Percentiles rank a stretch among this genome's conserved stretches.
These are phyloP conservation scores for Watsonalla binaria DNA, from an alignment of 2,888 invertebrate species.

Conservation along the genomic window DNA sequence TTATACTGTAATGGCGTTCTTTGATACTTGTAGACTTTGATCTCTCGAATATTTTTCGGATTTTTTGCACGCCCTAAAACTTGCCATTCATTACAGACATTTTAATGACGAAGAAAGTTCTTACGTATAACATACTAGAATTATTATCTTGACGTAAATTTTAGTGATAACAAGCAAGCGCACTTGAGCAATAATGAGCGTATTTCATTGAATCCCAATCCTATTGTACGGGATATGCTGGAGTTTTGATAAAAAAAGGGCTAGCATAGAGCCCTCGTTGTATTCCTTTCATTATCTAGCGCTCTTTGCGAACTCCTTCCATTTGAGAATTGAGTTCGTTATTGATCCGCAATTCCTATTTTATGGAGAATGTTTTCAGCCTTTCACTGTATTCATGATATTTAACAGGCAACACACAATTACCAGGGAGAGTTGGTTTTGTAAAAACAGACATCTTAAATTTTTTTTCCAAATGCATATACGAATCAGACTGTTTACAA, in stretches of 20 bases:
- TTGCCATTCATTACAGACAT: not conserved
- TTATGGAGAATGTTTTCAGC: slow-evolving; percentile 2
- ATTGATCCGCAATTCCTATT: slow-evolving; percentile 18
- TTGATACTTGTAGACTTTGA: not conserved
- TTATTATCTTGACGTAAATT: slow-evolving; percentile 1
- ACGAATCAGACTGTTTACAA: too few species aligned
- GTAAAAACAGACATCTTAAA: not conserved
- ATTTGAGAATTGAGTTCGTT: slow-evolving; percentile 26
- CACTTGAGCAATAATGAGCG: slow-evolving; percentile 33
- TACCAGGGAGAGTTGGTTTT: not conserved
- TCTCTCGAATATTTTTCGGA: not conserved
- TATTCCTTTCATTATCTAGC: slow-evolving; percentile 29
- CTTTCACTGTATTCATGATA: not conserved
- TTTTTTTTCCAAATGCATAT: not conserved
- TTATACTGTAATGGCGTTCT: not conserved
- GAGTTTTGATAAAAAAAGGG: slow-evolving; percentile 31
- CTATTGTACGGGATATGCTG: slow-evolving; percentile 31
- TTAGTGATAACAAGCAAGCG: slow-evolving; percentile 25
- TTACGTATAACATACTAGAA: not conserved
- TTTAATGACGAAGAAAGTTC: not conserved
- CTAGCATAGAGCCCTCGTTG: slow-evolving; percentile 16
- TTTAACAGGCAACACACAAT: not conserved
- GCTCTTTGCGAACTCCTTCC: slow-evolving; percentile 25
- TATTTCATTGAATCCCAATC: slow-evolving; percentile 37
- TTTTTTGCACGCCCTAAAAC: not conserved